A percentile compares a stretch with the other conserved stretches of the same genome.
Evolutionary conservation across 2,888 invertebrate species (phyloP).

Genomic region (Pristionchus exspectatus): DNA sequence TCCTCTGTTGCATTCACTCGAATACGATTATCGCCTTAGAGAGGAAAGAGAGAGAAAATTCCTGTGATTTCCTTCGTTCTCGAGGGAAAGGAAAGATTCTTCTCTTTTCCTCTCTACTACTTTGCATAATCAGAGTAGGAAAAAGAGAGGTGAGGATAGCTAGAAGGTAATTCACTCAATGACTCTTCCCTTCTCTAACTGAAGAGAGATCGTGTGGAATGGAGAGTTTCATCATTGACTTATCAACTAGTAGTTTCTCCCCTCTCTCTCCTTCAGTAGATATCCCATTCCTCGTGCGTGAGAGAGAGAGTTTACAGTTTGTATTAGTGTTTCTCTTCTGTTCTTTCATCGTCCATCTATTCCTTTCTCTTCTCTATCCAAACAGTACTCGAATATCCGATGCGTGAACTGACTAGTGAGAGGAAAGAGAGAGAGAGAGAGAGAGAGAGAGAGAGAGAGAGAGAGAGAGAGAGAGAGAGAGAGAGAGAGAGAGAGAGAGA

Average conservation of each 20-base stretch:
- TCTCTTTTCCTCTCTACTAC: neutral
- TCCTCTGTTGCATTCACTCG: neutral
- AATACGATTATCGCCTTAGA: conserved; percentile 33
- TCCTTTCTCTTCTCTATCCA: neutral
- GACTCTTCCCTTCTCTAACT: neutral
- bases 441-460: neutral
- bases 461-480: neutral
- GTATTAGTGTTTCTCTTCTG: conserved; percentile 33
- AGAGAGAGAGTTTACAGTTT: neutral
- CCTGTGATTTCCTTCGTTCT: neutral
- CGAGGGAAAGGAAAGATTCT: neutral
- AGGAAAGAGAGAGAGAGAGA: neutral
- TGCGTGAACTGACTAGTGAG: neutral
- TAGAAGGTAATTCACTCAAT: neutral
- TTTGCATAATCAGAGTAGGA: conserved; percentile 36
- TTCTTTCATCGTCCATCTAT: neutral
- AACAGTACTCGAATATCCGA: conserved; percentile 36
- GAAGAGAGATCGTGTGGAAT: neutral
- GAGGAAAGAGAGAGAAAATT: conserved; percentile 25
- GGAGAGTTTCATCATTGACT: neutral
- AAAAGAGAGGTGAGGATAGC: neutral
- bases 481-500: neutral
- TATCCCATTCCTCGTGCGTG: neutral
- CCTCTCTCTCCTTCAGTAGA: no score
- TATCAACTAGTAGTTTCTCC: neutral